phyloP scores from a whole-genome alignment of 1,140 invertebrate genomes.

The Druon quercuslanigerum region DNA sequence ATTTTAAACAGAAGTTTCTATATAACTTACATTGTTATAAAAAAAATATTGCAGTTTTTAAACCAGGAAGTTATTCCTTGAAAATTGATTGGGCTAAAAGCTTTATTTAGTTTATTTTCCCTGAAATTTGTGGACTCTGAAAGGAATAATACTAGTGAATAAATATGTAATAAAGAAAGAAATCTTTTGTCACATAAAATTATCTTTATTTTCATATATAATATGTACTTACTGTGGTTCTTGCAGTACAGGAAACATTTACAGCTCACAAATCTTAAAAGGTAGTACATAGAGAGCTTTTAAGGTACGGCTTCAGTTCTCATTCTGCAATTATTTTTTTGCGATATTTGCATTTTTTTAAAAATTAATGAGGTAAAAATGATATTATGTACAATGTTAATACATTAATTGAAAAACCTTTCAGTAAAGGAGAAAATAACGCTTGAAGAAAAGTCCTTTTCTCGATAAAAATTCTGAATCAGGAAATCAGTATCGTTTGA shows the following conservation, averaged over 20 bases:
- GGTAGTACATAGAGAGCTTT: slow-evolving; percentile 44
- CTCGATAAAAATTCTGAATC: no score
- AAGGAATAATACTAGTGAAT: slow-evolving; percentile 17
- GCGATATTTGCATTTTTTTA: slow-evolving; percentile 1
- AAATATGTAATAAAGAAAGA: not conserved
- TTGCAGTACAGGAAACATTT: slow-evolving; percentile 28
- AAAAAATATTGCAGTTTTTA: no score
- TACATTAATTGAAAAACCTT: slow-evolving; percentile 24
- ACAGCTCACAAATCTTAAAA: slow-evolving; percentile 34
- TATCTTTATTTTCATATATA: slow-evolving; percentile 34
- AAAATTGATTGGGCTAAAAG: no score
- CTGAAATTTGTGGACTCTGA: no score
- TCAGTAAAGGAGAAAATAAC: not conserved
- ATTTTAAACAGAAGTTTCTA: not conserved
- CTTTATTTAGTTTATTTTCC: no score
- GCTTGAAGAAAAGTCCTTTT: no score
- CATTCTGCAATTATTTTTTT: slow-evolving; percentile 7
- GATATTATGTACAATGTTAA: slow-evolving; percentile 6
- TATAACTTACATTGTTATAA: not conserved
- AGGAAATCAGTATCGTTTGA: no score
- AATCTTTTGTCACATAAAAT: slow-evolving; percentile 30
- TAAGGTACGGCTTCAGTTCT: slow-evolving; percentile 28
- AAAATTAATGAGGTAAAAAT: slow-evolving; percentile 29
- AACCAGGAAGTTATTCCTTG: no score
- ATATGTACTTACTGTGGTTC: slow-evolving; percentile 23